Evolutionary conservation across 2,113 vertebrate species (phyloP).

Genomic region (Tragelaphus strepsiceros): DNA sequence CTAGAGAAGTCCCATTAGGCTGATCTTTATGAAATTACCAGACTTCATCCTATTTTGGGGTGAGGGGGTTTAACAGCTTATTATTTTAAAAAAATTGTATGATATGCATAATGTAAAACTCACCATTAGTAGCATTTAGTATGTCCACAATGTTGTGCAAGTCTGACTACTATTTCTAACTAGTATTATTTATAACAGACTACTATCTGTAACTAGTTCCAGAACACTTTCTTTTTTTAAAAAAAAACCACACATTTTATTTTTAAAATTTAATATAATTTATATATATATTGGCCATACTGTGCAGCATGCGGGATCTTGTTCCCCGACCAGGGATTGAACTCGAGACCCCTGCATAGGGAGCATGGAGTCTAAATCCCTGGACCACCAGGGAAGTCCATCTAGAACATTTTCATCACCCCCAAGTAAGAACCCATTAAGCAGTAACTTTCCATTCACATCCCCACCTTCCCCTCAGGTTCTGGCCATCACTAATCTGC

Average conservation of each 20-base stretch:
- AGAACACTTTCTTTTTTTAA: neutral
- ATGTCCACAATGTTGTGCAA: neutral
- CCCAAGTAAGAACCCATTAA: neutral
- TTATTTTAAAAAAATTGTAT: neutral
- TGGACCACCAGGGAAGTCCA: neutral
- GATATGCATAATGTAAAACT: neutral
- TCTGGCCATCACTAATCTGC: neutral
- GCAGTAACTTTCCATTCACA: neutral
- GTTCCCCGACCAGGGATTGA: neutral
- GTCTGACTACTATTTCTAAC: neutral
- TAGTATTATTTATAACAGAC: neutral
- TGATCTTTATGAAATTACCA: neutral
- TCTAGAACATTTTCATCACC: neutral
- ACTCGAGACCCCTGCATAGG: neutral
- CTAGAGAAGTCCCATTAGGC: neutral
- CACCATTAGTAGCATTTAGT: neutral
- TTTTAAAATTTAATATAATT: neutral
- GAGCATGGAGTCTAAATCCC: neutral
- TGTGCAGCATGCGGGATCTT: neutral
- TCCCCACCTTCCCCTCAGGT: accelerated
- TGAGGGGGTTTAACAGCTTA: neutral
- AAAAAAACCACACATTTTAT: neutral
- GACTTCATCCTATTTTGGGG: neutral
- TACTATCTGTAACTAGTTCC: neutral
- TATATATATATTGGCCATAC: neutral